Base-by-base conservation (phyloP, 2,113 vertebrate species). In the Rana temporaria region DNA sequence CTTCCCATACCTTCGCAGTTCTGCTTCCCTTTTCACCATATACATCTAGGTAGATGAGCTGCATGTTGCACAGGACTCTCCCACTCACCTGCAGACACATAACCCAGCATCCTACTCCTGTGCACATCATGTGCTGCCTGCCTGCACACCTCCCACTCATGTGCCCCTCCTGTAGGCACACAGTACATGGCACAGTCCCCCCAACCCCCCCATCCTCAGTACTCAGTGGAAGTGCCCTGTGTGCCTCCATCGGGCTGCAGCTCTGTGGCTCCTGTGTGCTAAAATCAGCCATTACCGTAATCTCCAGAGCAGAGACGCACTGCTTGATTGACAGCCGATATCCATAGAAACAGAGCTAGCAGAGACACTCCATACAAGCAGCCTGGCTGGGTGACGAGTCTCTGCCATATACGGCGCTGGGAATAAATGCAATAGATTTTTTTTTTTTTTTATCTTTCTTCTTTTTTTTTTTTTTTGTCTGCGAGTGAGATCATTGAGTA, bases 261-360 rank as follows among this genome's bases (percentile, higher is more conserved):
- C 70, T 30, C 26, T 73, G 70, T 55, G 57, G 30, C 53, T 55
- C 24, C 70, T 73, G 4, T 15, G 56, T 15, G 56, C 53, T 22
- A 81, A 48, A 48, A 69, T 52, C 79, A 59, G 70, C 68, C 26
- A 81, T 73, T 81, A 73, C 79, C 79, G 79, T 60, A 62, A 14
- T 64, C 34, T 38, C 17, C 34, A 26, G 22, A 81, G 69, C 20
- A 73, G 4, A 22, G 0, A 69, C 79, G 79, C 79, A 81, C 42
- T 11, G 9, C 59, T 55, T 81, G 79, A 81, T 62, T 81, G 79
- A 81, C 79, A 73, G 57, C 60, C 69, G 26, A 81, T 81, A 81
- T 81, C 79, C 79, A 81, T 81, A 81, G 79, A 81, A 81, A 81
- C 79, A 81, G 79, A 71, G 66, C 79, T 53, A 66, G 78, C 66